Conservation (phyloP, 2,888 invertebrate genomes). For the Argyresthia albistria region DNA sequence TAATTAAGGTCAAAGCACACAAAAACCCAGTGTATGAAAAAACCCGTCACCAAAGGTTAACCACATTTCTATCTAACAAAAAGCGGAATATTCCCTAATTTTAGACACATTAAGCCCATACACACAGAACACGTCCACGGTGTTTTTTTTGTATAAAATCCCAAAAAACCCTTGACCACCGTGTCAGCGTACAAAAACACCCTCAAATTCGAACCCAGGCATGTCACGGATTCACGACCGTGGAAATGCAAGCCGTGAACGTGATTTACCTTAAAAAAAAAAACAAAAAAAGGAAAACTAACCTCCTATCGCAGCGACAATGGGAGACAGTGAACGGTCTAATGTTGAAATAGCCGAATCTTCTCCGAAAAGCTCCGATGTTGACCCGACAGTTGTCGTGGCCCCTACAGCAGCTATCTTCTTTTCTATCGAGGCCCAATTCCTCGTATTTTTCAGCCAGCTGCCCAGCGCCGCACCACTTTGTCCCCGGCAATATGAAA, state of each 20-base stretch:
- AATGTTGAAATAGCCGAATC: conserved; percentile 77
- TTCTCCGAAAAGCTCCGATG: conserved; percentile 74
- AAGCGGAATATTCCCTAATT: not conserved
- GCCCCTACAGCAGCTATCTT: conserved; percentile 81
- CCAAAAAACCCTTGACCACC: not conserved
- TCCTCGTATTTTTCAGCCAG: conserved; percentile 73
- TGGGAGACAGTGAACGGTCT: conserved; percentile 81
- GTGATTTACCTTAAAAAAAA: conserved; percentile 2
- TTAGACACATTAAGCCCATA: not conserved
- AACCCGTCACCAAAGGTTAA: not conserved
- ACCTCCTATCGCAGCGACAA: conserved; percentile 86
- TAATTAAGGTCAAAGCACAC: not conserved
- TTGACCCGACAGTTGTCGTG: conserved; percentile 81
- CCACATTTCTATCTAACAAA: not conserved
- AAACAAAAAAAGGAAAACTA: conserved; percentile 41
- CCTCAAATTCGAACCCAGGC: not conserved
- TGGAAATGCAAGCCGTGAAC: not conserved
- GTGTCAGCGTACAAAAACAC: not conserved
- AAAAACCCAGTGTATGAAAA: not conserved
- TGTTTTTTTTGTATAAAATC: not conserved
- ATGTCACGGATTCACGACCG: not conserved
- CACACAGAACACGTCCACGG: not conserved
- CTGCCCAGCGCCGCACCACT: conserved; percentile 82
- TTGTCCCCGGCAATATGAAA: conserved; percentile 77
- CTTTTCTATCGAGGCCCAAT: conserved; percentile 61